These are phyloP conservation scores for Coelinius sp. DNA, from an alignment of 2,888 invertebrate genomes.

Conservation along the genomic window DNA sequence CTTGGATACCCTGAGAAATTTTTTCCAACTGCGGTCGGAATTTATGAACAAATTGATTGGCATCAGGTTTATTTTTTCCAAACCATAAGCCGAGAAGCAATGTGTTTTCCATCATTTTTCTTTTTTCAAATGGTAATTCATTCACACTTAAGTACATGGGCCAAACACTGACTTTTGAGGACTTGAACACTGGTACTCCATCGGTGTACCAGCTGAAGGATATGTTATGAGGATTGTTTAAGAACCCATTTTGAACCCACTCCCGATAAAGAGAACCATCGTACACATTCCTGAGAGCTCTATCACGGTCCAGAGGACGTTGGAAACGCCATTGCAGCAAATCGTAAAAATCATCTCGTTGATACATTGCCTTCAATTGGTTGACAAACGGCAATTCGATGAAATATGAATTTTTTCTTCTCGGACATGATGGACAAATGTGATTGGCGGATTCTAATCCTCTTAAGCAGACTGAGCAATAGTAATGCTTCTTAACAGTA, in stretches of 20 bases:
- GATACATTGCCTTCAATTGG: constrained; percentile 25
- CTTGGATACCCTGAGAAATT: neutral
- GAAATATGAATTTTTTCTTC: constrained; percentile 13
- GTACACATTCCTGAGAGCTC: constrained; percentile 33
- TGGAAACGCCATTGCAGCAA: constrained; percentile 18
- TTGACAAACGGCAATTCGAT: constrained; percentile 7
- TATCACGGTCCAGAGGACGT: neutral
- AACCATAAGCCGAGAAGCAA: constrained; percentile 39
- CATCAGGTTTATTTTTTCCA: constrained; percentile 30
- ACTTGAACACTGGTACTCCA: constrained; percentile 33
- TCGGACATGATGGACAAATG: constrained; percentile 19
- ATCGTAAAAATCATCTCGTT: constrained; percentile 9
- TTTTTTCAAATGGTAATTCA: constrained; percentile 25
- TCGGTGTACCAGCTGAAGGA: constrained; percentile 46
- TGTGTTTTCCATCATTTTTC: constrained; percentile 34
- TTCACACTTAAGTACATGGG: constrained; percentile 39
- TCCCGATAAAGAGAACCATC: constrained; percentile 42
- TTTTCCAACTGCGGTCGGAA: constrained; percentile 4
- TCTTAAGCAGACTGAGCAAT: constrained; percentile 8
- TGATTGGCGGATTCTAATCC: neutral
- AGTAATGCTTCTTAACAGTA: constrained; percentile 20
- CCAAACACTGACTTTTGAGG: constrained; percentile 26
- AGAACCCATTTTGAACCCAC: constrained; percentile 6
- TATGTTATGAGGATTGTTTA: constrained; percentile 36
- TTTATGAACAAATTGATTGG: constrained; percentile 28